A percentile compares a stretch with the other conserved stretches of the same genome.
These are phyloP conservation scores for Gambusia yucatana DNA, from an alignment of 2,797 vertebrate species.

Conservation along the genomic window DNA sequence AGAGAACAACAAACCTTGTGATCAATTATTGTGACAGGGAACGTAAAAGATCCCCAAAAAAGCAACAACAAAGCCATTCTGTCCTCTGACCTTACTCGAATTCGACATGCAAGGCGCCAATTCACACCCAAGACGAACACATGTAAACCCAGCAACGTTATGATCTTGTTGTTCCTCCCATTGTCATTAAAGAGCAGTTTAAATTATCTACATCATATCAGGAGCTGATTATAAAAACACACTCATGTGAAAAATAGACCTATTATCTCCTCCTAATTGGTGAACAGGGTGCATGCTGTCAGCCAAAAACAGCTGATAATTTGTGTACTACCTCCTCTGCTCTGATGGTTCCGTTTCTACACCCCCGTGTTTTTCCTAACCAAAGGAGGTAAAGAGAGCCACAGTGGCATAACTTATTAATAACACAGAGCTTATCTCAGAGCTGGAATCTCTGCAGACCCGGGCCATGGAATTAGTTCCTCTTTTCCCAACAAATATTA, in stretches of 20 bases:
- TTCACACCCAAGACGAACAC: constrained; percentile 49
- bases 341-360: constrained; percentile 63
- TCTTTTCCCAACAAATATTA: constrained; percentile 78
- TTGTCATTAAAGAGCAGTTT: constrained; percentile 74
- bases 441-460: constrained; percentile 68
- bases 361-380: constrained; percentile 72
- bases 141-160: constrained; percentile 49
- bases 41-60: neutral
- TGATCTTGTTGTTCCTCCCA: constrained; percentile 62
- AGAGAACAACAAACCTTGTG: constrained; percentile 5
- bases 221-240: constrained; percentile 84
- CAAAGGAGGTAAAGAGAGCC: constrained; percentile 67
- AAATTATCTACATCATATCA: constrained; percentile 81
- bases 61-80: neutral
- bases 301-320: constrained; percentile 60
- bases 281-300: constrained; percentile 72
- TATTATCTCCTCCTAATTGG: constrained; percentile 83
- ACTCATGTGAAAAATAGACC: constrained; percentile 84
- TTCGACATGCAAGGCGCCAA: constrained; percentile 46
- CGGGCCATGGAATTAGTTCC: constrained; percentile 71
- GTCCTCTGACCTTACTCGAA: constrained; percentile 29
- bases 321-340: constrained; percentile 64
- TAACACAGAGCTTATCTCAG: constrained; percentile 67
- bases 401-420: constrained; percentile 73
- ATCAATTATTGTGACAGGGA: constrained; percentile 1